Evolutionary conservation across 2,797 vertebrate species (phyloP), one percentile per base, ranked within the genome.

Genomic region (Megaceryle alcyon): DNA sequence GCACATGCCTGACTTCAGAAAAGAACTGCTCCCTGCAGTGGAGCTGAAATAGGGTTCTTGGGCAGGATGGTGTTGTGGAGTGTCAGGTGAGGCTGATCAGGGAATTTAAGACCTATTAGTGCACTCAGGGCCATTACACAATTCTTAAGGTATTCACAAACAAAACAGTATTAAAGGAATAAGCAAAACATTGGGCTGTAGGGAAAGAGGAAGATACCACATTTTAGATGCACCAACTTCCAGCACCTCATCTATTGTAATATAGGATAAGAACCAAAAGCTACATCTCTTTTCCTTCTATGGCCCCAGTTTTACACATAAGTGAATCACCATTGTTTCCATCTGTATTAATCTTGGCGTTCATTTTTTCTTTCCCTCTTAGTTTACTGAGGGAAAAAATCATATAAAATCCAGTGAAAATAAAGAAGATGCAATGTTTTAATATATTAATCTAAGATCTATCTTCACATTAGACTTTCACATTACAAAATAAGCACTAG

Each of bases 11-110:
- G 17, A 3, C 29, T 37, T 22, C 11, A 31, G 1, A 39, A 0
- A 29, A 0, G 0, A 41, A 0, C 5, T 22, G 0, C 5, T 68
- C 2, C 7, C 13, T 28, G 18, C 10, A 28, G 16, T 1, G 0
- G 23, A 54, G 23, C 31, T 73, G 23, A 82, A 73, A 26, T 6
- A 25, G 46, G 11, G 37, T 26, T 72, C 21, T 28, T n/a, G 59
- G 33, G 43, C 4, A 35, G 16, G 15, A 3, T 26, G 22, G 7
- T 28, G 22, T 8, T 21, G 3, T 26, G 26, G 22, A 3, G 7
- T 33, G 23, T 29, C 61, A 70, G 15, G 28, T 82, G 46, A 39
- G 3, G 12, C 6, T 77, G 12, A 20, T 69, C 10, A 65, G 22
- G 21, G 25, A 14, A 70, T 15, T 29, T 77, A 69, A 56, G 35